Base-by-base conservation (phyloP, 2,888 invertebrate species). In the Epistrophella euchroma region DNA sequence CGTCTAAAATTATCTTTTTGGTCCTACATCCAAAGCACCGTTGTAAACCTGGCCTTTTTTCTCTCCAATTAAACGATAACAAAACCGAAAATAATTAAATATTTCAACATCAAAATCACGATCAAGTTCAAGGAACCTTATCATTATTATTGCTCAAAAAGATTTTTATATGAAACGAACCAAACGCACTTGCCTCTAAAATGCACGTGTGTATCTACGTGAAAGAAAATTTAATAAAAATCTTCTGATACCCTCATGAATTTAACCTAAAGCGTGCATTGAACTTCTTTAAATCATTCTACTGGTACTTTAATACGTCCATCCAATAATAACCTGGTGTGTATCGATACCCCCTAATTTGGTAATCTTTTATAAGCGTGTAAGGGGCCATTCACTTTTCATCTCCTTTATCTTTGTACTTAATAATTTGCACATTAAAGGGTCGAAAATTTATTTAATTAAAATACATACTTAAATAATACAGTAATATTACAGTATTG, bases 301-400 rank as follows among this genome's bases (percentile, higher is more conserved):
- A 28, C 43, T 13, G 43, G 62, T 22, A 13, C 32, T 56, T 32
- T 5, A 37, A 22, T 7, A 25, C 62, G 43, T 62, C 25, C 25
- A 62, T 43, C 25, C 28, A 43, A 43, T n/a, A n/a, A 43, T 43
- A 52, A 40, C 9, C 1, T 22, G 15, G 22, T 15, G 13, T 19
- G n/a, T 11, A 22, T 60, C 22, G 15, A 22, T 22, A 22, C n/a
- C 25, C 43, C n/a, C 43, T 62, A 62, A 62, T 62, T 62, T 43
- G 25, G 17, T 28, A 62, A 62, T 43, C 25, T 45, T 45, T 37
- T 35, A 58, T 17, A 35, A 58, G 32, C 19, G 19, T 56, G 55
- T n/a, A n/a, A 9, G 22, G 15, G 22, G 32, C 2, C 60, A 60
- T 19, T 37, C 28, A 56, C 50, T 52, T 52, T 19, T 22, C 22